Evolutionary conservation across 2,888 invertebrate genomes (phyloP), one percentile per base, ranked within the genome.

Genomic region (Trilocha varians): DNA sequence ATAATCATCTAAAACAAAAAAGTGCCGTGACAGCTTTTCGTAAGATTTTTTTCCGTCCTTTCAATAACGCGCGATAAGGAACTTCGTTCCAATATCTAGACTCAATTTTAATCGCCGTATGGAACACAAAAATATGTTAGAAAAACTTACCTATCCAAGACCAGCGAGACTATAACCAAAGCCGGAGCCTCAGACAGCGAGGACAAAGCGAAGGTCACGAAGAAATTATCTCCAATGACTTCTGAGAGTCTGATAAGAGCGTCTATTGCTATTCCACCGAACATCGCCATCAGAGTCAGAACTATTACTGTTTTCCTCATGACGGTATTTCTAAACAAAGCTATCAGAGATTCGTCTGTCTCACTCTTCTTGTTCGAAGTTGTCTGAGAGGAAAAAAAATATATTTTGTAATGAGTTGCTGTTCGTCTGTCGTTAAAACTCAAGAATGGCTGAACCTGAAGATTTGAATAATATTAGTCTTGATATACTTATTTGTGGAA

Each of bases 181-280:
- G 63, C 49, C 0, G 77, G 77, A 41, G 75, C 57, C 47, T 78
- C 76, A 0, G 69, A 64, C 1, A 62, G 56, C 0, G 76, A 67
- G 0, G 75, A 65, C n/a, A 75, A 48, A 0, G 73, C 64, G 49
- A 70, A 76, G 0, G 72, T 75, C 1, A 72, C 33, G 52, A 77
- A 77, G 56, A 78, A 71, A 48, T 70, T 62, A 43, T 65, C 47
- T 1, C 77, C 77, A 25, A 78, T 61, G 32, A 58, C 68, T 57
- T 77, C 76, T 0, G 76, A 76, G 42, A 77, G 50, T 6, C 78
- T 52, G n/a, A 74, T 58, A 32, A 77, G 55, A 14, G 67, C 66
- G 45, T 78, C 78, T 40, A 77, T 66, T 4, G 63, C 53, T 17
- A 74, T 43, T 1, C 65, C 66, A 40, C 59, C 54, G 1, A 66